phyloP scores from a whole-genome alignment of 2,888 invertebrate genomes.

The Scaptomyza cyrtandrae region DNA sequence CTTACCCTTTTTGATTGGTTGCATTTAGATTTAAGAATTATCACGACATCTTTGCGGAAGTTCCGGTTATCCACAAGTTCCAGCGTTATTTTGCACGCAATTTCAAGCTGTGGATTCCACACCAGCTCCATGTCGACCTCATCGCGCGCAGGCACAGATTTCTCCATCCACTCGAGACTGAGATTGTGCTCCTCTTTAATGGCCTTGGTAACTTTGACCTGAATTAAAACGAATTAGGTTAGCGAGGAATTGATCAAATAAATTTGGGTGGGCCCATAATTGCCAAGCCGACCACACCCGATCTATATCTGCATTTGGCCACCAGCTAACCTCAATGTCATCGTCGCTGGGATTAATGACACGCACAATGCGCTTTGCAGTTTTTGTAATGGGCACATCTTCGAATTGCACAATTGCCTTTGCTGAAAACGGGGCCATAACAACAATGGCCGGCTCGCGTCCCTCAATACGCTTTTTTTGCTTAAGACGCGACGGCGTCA shows the following conservation, averaged over 20 bases:
- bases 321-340: slow-evolving; percentile 84
- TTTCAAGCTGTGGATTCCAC: slow-evolving; percentile 88
- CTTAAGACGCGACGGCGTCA: slow-evolving; percentile 83
- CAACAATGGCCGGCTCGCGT: slow-evolving; percentile 84
- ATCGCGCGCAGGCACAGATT: slow-evolving; percentile 86
- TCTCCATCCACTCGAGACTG: slow-evolving; percentile 86
- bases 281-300: slow-evolving; percentile 49
- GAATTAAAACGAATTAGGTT: slow-evolving; percentile 63
- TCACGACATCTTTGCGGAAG: slow-evolving; percentile 88
- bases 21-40: slow-evolving; percentile 87
- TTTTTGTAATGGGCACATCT: slow-evolving; percentile 87
- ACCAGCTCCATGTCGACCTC: slow-evolving; percentile 86
- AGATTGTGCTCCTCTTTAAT: slow-evolving; percentile 87
- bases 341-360: slow-evolving; percentile 86
- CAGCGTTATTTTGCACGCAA: slow-evolving; percentile 87
- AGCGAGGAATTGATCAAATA: slow-evolving; percentile 64
- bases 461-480: slow-evolving; percentile 82
- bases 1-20: slow-evolving; percentile 78
- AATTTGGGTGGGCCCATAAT: slow-evolving; percentile 19
- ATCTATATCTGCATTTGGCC: slow-evolving; percentile 35
- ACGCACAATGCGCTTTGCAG: slow-evolving; percentile 86
- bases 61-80: slow-evolving; percentile 88
- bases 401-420: slow-evolving; percentile 89
- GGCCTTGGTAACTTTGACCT: slow-evolving; percentile 86
- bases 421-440: slow-evolving; percentile 88